Evolutionary conservation across 2,888 invertebrate species (phyloP).

Genomic region (Andrena flavipes): DNA sequence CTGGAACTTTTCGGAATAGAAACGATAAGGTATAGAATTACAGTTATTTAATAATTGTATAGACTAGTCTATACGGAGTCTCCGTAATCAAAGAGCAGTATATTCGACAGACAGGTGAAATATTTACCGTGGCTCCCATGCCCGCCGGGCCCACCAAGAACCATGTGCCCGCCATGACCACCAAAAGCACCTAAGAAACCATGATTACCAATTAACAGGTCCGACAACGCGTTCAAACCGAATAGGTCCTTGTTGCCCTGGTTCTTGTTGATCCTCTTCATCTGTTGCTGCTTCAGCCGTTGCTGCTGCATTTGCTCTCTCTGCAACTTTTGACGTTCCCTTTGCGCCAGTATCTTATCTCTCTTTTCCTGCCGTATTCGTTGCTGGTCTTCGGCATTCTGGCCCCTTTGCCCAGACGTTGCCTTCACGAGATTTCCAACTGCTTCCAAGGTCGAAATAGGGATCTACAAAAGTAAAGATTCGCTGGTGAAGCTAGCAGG

Average conservation of each 20-base stretch:
- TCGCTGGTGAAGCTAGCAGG: not conserved
- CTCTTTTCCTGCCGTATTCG: slow-evolving; percentile 64
- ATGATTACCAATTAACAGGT: slow-evolving; percentile 67
- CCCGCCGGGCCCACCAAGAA: slow-evolving; percentile 24
- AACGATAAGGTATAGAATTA: too few relatives aligned
- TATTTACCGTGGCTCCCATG: slow-evolving; percentile 38
- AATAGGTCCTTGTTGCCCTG: slow-evolving; percentile 67
- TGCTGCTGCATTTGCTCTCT: slow-evolving; percentile 65
- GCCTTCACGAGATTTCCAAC: slow-evolving; percentile 77
- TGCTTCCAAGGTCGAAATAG: slow-evolving; percentile 79
- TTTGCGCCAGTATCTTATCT: slow-evolving; percentile 57
- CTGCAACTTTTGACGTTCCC: slow-evolving; percentile 45
- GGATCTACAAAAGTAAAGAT: slow-evolving; percentile 72
- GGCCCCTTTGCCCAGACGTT: slow-evolving; percentile 64
- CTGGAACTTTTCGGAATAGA: too few relatives aligned
- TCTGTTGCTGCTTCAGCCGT: slow-evolving; percentile 66
- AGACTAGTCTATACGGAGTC: not conserved
- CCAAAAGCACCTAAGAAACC: slow-evolving; percentile 45
- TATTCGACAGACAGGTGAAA: not conserved
- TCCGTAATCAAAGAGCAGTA: not conserved
- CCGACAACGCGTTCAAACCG: slow-evolving; percentile 70
- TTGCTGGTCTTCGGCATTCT: slow-evolving; percentile 57
- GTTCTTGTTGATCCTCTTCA: slow-evolving; percentile 51
- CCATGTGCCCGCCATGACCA: slow-evolving; percentile 34
- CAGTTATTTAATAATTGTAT: not conserved